Conservation (phyloP, 2,888 invertebrate genomes). For the Plagodis dolabraria region DNA sequence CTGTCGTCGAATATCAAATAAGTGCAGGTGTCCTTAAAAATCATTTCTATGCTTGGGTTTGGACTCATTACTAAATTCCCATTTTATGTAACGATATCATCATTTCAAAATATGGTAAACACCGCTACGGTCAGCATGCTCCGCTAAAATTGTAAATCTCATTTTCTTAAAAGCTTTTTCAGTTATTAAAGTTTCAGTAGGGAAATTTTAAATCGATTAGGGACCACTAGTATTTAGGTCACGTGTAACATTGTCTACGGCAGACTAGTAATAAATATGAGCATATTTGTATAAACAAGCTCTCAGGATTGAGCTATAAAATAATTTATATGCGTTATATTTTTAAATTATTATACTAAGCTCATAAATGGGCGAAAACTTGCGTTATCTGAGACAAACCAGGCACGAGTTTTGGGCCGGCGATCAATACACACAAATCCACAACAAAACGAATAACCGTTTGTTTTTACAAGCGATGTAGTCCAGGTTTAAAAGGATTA, state of each 20-base stretch:
- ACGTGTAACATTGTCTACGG: slow-evolving; percentile 25
- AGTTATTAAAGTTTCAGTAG: slow-evolving; percentile 23
- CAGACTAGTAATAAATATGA: slow-evolving; percentile 22
- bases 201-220: slow-evolving; percentile 14
- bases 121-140: slow-evolving; percentile 11
- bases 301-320: slow-evolving; percentile 14
- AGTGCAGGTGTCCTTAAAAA: too few species aligned
- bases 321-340: slow-evolving; percentile 38
- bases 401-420: slow-evolving; percentile 38
- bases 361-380: slow-evolving; percentile 44
- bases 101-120: not conserved
- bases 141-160: slow-evolving; percentile 9
- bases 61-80: too few species aligned
- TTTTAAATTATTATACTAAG: slow-evolving; percentile 36
- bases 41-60: too few species aligned
- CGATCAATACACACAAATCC: too few species aligned
- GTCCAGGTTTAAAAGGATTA: too few species aligned
- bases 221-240: slow-evolving; percentile 23
- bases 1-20: too few species aligned
- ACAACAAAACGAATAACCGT: too few species aligned
- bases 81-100: too few species aligned
- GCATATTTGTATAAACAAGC: slow-evolving; percentile 19
- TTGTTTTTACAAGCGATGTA: too few species aligned
- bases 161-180: slow-evolving; percentile 29
- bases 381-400: slow-evolving; percentile 56